Percentiles rank a stretch among this genome's conserved stretches.
Conservation (phyloP, 2,113 vertebrate species). For the Jaculus jaculus region DNA sequence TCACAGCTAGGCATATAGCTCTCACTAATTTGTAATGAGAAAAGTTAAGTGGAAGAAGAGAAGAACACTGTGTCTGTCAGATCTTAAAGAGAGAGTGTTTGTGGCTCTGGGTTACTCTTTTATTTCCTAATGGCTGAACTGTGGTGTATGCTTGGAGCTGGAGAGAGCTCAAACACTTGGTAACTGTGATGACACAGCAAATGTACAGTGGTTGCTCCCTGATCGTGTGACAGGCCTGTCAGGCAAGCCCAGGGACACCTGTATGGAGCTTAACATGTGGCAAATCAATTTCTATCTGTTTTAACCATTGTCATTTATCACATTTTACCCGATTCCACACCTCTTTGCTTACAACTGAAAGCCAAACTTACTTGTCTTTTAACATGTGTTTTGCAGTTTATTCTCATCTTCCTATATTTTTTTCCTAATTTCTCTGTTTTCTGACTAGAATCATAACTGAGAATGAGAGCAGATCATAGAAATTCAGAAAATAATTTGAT, state of each 20-base stretch:
- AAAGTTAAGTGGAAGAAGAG: not conserved
- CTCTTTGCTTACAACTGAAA: not conserved
- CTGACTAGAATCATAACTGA: slow-evolving; percentile 19
- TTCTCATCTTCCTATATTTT: not conserved
- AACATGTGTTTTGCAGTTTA: not conserved
- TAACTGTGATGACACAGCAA: not conserved
- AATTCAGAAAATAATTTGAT: not conserved
- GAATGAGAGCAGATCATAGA: not conserved
- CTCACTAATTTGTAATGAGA: not conserved
- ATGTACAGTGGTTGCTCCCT: not conserved
- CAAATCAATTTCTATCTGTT: not conserved
- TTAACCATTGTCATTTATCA: not conserved
- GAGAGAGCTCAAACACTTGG: not conserved
- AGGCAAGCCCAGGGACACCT: not conserved
- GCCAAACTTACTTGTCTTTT: not conserved
- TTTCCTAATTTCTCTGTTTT: not conserved
- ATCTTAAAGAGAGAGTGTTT: not conserved
- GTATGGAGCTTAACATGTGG: not conserved
- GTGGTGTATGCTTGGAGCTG: not conserved
- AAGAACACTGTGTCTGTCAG: not conserved
- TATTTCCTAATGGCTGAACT: not conserved
- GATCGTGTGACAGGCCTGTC: not conserved
- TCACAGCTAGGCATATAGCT: not conserved
- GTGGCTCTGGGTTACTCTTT: not conserved
- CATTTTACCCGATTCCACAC: not conserved